Percentiles rank a stretch among this genome's conserved stretches.
Evolutionary conservation across 2,888 invertebrate genomes (phyloP).

Genomic region (Schrankia costaestrigalis): DNA sequence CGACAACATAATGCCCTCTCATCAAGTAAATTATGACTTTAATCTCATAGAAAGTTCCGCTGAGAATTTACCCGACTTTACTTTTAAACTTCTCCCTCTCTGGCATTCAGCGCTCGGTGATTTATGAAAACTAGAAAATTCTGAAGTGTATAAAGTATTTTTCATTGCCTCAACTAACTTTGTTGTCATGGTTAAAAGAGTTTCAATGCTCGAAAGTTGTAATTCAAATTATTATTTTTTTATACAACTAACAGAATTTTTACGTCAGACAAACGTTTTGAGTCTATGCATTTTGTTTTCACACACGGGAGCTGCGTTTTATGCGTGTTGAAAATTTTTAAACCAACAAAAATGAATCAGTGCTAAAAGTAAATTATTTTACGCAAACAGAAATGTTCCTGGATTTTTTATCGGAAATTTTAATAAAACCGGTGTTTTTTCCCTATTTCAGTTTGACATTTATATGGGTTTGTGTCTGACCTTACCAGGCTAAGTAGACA

Average conservation of each 20-base stretch:
- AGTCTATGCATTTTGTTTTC: conserved; percentile 8
- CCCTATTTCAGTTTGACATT: too few species aligned
- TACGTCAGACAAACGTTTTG: conserved; percentile 9
- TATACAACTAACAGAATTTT: conserved; percentile 1
- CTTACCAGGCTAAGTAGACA: conserved; percentile 22
- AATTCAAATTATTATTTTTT: conserved; percentile 11
- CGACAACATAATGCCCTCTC: conserved; percentile 63
- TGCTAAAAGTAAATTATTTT: conserved; percentile 12
- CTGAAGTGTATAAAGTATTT: conserved; percentile 59
- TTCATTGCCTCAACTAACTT: conserved; percentile 55
- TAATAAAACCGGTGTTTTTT: conserved; percentile 13
- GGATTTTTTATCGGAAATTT: conserved; percentile 5
- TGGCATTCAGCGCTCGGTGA: conserved; percentile 65
- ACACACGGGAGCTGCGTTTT: conserved; percentile 8
- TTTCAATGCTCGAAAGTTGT: conserved; percentile 34
- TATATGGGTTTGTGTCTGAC: too few species aligned
- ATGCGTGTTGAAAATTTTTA: neutral
- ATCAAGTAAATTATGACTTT: conserved; percentile 74
- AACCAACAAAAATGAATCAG: conserved; percentile 8
- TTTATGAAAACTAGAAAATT: conserved; percentile 73
- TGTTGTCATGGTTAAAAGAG: conserved; percentile 52
- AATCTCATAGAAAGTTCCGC: conserved; percentile 67
- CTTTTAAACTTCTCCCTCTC: conserved; percentile 64
- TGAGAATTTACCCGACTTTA: conserved; percentile 65
- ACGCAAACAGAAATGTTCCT: conserved; percentile 11